A percentile compares a stretch with the other conserved stretches of the same genome.
phyloP scores from a whole-genome alignment of 2,113 vertebrate species.

The Opisthocomus hoazin region DNA sequence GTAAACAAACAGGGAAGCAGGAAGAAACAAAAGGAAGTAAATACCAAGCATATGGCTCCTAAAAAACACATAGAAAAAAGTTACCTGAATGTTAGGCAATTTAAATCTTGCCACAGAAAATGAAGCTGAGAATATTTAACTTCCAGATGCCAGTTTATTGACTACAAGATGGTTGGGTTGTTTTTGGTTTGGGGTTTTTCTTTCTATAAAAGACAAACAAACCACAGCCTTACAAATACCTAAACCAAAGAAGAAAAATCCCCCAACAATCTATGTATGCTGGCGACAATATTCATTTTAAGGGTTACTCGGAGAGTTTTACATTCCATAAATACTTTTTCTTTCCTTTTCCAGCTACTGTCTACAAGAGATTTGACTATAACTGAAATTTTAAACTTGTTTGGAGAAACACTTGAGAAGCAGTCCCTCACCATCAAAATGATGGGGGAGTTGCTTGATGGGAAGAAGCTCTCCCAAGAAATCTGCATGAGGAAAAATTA shows the following conservation, averaged over 20 bases:
- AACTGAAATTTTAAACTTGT: neutral
- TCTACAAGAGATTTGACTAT: neutral
- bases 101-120: neutral
- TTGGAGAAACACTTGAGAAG: neutral
- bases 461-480: conserved; percentile 48
- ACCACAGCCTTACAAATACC: neutral
- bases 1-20: neutral
- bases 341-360: neutral
- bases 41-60: neutral
- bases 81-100: neutral
- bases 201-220: neutral
- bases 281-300: neutral
- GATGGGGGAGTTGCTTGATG: neutral
- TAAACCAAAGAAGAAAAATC: neutral
- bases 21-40: neutral
- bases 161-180: neutral
- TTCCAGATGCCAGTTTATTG: conserved; percentile 41
- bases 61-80: neutral
- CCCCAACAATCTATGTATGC: neutral
- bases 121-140: conserved; percentile 14
- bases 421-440: neutral
- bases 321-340: conserved; percentile 13
- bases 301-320: neutral
- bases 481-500: conserved; percentile 20
- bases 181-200: neutral